Evolutionary conservation across 2,113 vertebrate species (phyloP).

Genomic region (Lethenteron camtschaticum): DNA sequence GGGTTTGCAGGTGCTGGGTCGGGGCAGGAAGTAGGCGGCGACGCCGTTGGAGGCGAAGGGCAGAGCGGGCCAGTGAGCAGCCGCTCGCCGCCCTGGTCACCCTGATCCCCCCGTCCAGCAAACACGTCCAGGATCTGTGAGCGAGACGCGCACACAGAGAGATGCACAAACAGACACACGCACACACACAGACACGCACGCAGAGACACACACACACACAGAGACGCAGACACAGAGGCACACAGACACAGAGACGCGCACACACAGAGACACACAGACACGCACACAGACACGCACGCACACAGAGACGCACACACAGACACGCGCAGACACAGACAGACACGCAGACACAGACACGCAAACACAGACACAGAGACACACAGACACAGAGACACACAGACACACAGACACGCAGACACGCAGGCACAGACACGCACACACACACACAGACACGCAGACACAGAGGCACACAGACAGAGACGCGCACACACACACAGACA

Average conservation of each 20-base stretch:
- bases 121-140: neutral
- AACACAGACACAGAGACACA: neutral
- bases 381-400: no score
- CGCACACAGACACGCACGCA: neutral
- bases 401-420: no score
- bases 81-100: neutral
- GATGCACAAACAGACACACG: neutral
- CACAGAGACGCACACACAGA: neutral
- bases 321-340: neutral
- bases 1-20: neutral
- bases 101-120: neutral
- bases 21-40: neutral
- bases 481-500: neutral
- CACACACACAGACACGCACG: neutral
- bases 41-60: constrained; percentile 3
- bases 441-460: no score
- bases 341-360: no score
- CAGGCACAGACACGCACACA: no score
- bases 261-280: no score
- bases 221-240: no score
- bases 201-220: neutral
- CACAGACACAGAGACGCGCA: no score
- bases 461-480: neutral
- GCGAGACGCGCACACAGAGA: neutral
- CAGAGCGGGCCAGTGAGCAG: neutral